Percentiles rank a stretch among this genome's conserved stretches.
phyloP scores from a whole-genome alignment of 2,113 vertebrate species.

The Marmota flaviventris region DNA sequence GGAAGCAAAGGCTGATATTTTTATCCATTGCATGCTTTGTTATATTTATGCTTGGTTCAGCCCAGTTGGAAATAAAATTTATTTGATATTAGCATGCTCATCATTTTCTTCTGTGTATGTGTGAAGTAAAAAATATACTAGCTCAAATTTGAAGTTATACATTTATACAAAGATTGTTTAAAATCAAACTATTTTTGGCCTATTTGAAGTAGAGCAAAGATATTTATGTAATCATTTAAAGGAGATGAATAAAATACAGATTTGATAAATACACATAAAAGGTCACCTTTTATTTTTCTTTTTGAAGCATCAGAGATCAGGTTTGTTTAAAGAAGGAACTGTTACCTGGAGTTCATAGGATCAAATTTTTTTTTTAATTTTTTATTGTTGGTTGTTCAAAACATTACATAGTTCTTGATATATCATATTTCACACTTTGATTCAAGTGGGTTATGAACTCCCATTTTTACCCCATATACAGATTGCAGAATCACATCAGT shows the following conservation, averaged over 20 bases:
- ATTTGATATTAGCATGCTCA: constrained; percentile 45
- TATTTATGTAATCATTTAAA: neutral
- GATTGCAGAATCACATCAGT: too few relatives aligned
- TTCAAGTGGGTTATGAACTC: too few relatives aligned
- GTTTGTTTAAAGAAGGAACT: neutral
- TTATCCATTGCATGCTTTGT: neutral
- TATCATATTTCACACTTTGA: too few relatives aligned
- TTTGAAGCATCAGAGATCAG: neutral
- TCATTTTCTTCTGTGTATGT: constrained; percentile 48
- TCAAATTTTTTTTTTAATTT: neutral
- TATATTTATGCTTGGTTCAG: constrained; percentile 60
- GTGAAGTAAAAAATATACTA: neutral
- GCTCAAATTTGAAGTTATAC: neutral
- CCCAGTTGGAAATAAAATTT: constrained; percentile 17
- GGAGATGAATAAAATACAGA: neutral
- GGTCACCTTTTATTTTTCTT: neutral
- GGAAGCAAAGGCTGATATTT: constrained; percentile 53
- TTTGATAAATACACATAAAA: neutral
- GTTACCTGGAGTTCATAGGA: neutral
- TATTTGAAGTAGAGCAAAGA: neutral
- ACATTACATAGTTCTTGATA: too few relatives aligned
- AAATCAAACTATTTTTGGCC: neutral
- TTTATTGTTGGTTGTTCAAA: too few relatives aligned
- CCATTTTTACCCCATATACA: too few relatives aligned
- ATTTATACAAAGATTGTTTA: neutral